Evolutionary conservation across 2,888 invertebrate species (phyloP).

Genomic region (Philaethria dido): DNA sequence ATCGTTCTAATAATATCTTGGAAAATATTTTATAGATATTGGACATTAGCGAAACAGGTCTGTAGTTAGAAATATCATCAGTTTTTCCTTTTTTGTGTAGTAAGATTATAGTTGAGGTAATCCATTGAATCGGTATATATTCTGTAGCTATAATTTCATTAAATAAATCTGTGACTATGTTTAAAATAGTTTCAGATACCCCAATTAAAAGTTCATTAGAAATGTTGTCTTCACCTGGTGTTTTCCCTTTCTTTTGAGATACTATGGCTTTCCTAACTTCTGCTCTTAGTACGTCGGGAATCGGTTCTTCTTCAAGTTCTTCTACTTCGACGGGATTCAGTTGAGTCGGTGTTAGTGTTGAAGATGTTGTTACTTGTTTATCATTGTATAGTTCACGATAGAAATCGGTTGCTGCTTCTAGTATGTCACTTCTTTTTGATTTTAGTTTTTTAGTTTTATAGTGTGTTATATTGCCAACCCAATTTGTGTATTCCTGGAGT

Average conservation of each 20-base stretch:
- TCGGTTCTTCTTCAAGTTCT: too few relatives aligned
- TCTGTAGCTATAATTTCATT: conserved; percentile 42
- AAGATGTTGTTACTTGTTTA: conserved; percentile 10
- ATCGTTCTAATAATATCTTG: too few relatives aligned
- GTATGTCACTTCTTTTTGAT: conserved; percentile 22
- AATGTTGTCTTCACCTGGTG: conserved; percentile 32
- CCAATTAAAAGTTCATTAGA: conserved; percentile 38
- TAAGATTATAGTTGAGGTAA: conserved; percentile 41
- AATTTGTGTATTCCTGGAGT: neutral
- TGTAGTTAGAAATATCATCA: too few relatives aligned
- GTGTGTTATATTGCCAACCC: neutral
- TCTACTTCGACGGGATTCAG: too few relatives aligned
- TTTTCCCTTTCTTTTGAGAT: conserved; percentile 27
- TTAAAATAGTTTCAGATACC: conserved; percentile 18
- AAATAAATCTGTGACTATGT: conserved; percentile 35
- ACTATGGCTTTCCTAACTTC: conserved; percentile 20
- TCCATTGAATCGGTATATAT: conserved; percentile 46
- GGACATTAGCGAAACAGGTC: too few relatives aligned
- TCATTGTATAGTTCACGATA: conserved; percentile 27
- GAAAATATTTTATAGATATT: too few relatives aligned
- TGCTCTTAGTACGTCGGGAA: too few relatives aligned
- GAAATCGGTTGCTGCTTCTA: conserved; percentile 24
- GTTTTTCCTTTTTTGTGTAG: conserved; percentile 47
- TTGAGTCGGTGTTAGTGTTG: too few relatives aligned
- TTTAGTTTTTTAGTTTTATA: conserved; percentile 25